Base-by-base conservation (phyloP, 2,888 invertebrate genomes). In the Ectropis crepuscularia region DNA sequence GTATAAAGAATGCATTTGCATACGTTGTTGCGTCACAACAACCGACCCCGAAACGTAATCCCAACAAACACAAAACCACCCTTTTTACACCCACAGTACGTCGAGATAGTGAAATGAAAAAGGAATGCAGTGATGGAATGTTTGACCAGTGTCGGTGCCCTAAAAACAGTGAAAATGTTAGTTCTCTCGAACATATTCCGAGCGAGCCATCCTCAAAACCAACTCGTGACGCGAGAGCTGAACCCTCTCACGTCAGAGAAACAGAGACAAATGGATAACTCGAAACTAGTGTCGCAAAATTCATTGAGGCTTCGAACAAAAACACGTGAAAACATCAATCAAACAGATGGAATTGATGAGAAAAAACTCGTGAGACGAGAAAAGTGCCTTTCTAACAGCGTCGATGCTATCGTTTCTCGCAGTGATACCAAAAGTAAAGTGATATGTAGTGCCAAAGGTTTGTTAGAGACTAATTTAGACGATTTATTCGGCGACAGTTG, bases 41-140 rank as follows among this genome's bases (percentile, higher is more conserved):
- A 80, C 79, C 80, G 75, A 72, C 74, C 68, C 64, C 75, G 68
- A 74, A 73, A 77, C 74, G 69, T 73, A 73, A 73, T 71, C 71
- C 61, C 70, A 79, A 80, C 80, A 81, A 87, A 88, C 85, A 86
- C 83, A 84, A 85, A 84, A 86, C 82, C 83, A 79, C 77, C 80
- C 80, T 71, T 68, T 68, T 68, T 74, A 76, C 71, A 71, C 72
- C 71, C 77, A 69, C 73, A 86, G 85, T 78, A 78, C 73, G 75
- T 69, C 69, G 72, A 73, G 68, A 74, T 80, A 74, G 81, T 83
- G 88, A 85, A 82, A 86, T 86, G 83, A 87, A 84, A 82, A 83
- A 85, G 89, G 89, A 90, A 89, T 90, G 89, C 89, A 91, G 92
- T 91, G 90, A 92, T 92, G 92, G 92, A 92, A 90, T 90, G 85